Evolutionary conservation across 1,140 invertebrate species (phyloP).

Genomic region (Leguminivora glycinivorella): DNA sequence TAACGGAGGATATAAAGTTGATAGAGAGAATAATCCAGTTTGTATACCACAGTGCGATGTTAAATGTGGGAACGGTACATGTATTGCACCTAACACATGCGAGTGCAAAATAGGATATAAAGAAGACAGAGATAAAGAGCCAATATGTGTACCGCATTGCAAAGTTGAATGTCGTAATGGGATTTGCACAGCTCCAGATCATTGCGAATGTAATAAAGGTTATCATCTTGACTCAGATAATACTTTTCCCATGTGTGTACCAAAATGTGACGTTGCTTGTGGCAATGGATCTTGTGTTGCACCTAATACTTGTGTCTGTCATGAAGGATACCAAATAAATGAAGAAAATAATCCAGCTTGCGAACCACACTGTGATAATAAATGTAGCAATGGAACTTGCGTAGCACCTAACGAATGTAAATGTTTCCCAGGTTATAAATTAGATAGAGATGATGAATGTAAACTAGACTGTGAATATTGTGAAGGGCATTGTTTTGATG

Average conservation of each 20-base stretch:
- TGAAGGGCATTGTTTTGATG: constrained; percentile 46
- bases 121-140: constrained; percentile 34
- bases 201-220: constrained; percentile 66
- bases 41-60: constrained; percentile 38
- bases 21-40: not conserved
- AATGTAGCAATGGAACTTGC: constrained; percentile 67
- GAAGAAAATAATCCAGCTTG: constrained; percentile 51
- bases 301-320: constrained; percentile 78
- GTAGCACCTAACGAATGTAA: constrained; percentile 68
- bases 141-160: constrained; percentile 75
- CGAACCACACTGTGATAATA: constrained; percentile 57
- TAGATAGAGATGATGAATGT: not conserved
- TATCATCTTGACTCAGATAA: constrained; percentile 32
- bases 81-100: constrained; percentile 72
- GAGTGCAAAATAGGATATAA: constrained; percentile 24
- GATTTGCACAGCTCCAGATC: constrained; percentile 67
- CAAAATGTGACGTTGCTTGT: constrained; percentile 55
- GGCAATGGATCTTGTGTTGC: constrained; percentile 76
- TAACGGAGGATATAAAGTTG: constrained; percentile 39
- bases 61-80: constrained; percentile 71
- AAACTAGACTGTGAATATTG: constrained; percentile 38
- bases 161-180: constrained; percentile 76
- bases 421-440: not conserved
- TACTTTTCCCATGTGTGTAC: constrained; percentile 32
- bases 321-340: constrained; percentile 58